These are phyloP conservation scores for Plestiodon gilberti DNA, from an alignment of 2,113 vertebrate species.

Conservation along the genomic window DNA sequence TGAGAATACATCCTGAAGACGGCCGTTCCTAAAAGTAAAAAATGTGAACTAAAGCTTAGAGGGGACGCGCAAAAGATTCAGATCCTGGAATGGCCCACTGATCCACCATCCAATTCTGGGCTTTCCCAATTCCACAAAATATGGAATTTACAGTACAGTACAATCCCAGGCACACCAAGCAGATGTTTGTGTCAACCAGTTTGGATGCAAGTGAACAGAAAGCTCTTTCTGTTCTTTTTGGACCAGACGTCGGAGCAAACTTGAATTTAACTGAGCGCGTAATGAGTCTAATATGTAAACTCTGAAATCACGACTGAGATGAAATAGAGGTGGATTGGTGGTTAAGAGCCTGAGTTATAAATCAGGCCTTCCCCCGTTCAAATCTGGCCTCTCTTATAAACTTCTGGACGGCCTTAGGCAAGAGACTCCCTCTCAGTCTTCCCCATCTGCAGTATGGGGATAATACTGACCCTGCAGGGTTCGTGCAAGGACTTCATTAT, in stretches of 20 bases:
- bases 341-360: no score
- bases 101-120: not conserved
- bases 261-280: no score
- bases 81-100: not conserved
- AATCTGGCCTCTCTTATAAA: no score
- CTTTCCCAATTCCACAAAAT: not conserved
- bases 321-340: not conserved
- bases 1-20: not conserved
- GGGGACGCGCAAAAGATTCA: not conserved
- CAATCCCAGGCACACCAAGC: not conserved
- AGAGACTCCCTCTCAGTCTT: no score
- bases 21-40: no score
- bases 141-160: not conserved
- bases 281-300: no score
- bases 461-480: not conserved
- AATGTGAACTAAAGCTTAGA: not conserved
- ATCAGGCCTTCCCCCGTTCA: no score
- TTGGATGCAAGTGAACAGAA: not conserved
- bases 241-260: not conserved
- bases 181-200: constrained; percentile 3
- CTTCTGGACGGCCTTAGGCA: no score
- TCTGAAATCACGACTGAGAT: not conserved
- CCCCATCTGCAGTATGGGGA: not conserved
- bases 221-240: not conserved
- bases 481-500: no score